Base-by-base conservation (phyloP, 2,797 vertebrate species). In the Tenualosa thibaudeaui region DNA sequence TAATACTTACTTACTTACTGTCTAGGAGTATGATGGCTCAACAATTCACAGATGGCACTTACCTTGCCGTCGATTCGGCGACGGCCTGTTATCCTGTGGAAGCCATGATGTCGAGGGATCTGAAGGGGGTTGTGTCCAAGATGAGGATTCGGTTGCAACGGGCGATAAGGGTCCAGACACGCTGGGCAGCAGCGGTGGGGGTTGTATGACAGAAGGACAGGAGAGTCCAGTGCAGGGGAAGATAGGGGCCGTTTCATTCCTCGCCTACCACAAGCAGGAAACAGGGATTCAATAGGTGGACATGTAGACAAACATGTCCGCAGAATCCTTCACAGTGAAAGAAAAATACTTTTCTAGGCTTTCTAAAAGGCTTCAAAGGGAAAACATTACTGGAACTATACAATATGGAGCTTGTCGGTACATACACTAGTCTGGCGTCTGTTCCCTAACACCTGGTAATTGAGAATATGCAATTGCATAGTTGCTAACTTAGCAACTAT, bases 51-150 rank as follows among this genome's bases (percentile, higher is more conserved):
- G 31, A 71, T 37, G 31, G 12, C 15, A 78, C 68, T 31, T 40
- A 92, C 91, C 92, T 97, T 97, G 87, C 95, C 94, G 88, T 96
- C 96, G 1, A 96, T 86, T 3, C 95, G 92, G 1, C 94, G 93
- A 26, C 95, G 93, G 0, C 95, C 95, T 0, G 95, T 97, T 94
- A 97, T 96, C 0, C 96, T 93, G 0, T 95, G 94, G 91, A 97
- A 97, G 82, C 96, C 96, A n/a, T 96, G 96, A 0, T 97, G 95
- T 10, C 96, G 91, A 0, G 97, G 97, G 68, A 96, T 92, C 0
- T 96, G 93, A 50, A 97, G 93, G 0, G 97, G 97, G 92, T 97
- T 97, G 26, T 92, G 90, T 89, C 95, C 94, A n/a, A 92, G 93
- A 89, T 96, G 93, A 83, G 93, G 92, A 2, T 94, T 92, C 0